Evolutionary conservation across 2,113 vertebrate genomes (phyloP).

Genomic region (Brevimyrus niger): DNA sequence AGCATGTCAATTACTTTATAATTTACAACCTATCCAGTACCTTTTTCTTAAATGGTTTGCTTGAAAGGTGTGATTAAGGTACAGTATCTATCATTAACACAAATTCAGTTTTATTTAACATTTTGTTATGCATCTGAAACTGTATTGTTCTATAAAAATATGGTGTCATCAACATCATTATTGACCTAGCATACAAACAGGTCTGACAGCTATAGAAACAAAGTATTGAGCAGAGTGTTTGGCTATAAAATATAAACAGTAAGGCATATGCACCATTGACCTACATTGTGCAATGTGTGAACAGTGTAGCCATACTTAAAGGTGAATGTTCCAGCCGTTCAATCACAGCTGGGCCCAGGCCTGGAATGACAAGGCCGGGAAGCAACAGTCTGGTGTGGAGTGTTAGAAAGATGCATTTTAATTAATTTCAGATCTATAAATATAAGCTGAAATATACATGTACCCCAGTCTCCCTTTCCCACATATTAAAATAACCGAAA

Average conservation of each 20-base stretch:
- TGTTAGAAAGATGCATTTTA: not conserved
- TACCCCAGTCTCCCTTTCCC: not conserved
- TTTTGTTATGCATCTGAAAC: not conserved
- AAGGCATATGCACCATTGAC: not conserved
- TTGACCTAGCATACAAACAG: not conserved
- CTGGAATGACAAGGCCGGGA: slow-evolving; percentile 49
- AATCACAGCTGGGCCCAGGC: slow-evolving; percentile 71
- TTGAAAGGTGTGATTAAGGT: not conserved
- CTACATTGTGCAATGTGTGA: slow-evolving; percentile 36
- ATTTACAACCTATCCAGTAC: no score
- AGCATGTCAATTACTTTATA: not conserved
- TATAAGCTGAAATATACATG: not conserved
- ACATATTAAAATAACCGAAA: not conserved
- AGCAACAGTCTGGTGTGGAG: slow-evolving; percentile 52
- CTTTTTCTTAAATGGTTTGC: not conserved
- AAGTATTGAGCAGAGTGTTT: not conserved
- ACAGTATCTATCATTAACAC: not conserved
- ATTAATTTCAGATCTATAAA: not conserved
- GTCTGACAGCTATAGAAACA: not conserved
- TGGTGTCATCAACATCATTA: not conserved
- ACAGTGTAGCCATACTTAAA: slow-evolving; percentile 70
- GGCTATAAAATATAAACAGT: not conserved
- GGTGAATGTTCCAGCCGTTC: slow-evolving; percentile 63
- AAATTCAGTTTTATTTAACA: not conserved
- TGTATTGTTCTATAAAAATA: not conserved